Evolutionary conservation across 2,888 invertebrate species (phyloP), one percentile per base, ranked within the genome.

Genomic region (Micropterix aruncella): DNA sequence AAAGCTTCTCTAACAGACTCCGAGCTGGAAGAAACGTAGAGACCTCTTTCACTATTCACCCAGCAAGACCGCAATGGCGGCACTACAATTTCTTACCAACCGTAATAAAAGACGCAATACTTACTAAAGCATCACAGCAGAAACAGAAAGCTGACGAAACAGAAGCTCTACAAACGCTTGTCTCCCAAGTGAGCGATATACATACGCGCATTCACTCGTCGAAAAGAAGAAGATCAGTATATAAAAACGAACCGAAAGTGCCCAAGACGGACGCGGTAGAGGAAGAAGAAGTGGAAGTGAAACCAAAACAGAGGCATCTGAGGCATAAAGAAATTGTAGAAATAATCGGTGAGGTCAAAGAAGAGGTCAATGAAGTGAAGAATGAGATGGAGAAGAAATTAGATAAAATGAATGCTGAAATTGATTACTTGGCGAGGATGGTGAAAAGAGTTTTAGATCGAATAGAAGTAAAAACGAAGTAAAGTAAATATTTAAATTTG

Each of bases 61-160:
- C 71, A 1, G 69, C 69, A 0, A 68, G 62, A 51, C 67, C 71
- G 4, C 53, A 57, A 47, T 60, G 61, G 58, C 55, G 54, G 18
- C 51, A 57, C 46, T 56, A 61, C 1, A 67, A 62, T 43, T 40
- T 59, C 1, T 46, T 70, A n/a, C 66, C 70, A 1, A 56, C 62
- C 1, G 54, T 55, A 19, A 55, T 70, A n/a, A 59, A 62, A 47
- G 64, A 70, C 44, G 59, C 65, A 0, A 65, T 70, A 19, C 61
- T 70, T 16, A 60, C 62, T 9, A 69, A 60, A 56, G 70, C 69
- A 0, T 63, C 66, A 38, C 45, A 47, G 3, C 66, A 67, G 46
- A 62, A 65, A 48, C 63, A 63, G 41, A 62, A 62, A 48, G 57
- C 56, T 19, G 66, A 66, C 37, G 59, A 63, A 7, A 65, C 67